Evolutionary conservation across 2,888 invertebrate species (phyloP), one percentile per base, ranked within the genome.

Genomic region (Hypena proboscidalis): DNA sequence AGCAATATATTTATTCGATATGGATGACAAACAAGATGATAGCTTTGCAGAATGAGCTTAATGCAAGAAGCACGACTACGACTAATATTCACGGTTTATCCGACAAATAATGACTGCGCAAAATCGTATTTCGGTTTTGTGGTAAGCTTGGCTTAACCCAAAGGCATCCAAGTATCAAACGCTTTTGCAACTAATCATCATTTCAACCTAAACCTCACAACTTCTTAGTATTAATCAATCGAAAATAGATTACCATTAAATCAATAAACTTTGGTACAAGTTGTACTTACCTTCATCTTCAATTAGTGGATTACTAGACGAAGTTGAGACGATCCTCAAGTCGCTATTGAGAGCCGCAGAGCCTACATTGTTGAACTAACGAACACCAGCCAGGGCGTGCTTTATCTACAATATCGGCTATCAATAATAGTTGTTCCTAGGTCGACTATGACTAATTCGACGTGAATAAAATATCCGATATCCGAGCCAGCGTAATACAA

Each of bases 361-460:
- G 57, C 52, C 47, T 57, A 58, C 22, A 53, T 57, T 48, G 57
- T 48, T 53, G 41, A 50, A 55, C 58, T 64, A 62, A 62, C 64
- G 58, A 53, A 60, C 53, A 56, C 60, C 66, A 69, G 73, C 69
- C 59, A 51, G 55, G 59, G 53, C 77, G 75, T 78, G 78, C 64
- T 48, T 60, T 79, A 79, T 77, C 79, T 67, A 48, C 54, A 44
- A 43, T 52, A 67, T 65, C 66, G 57, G 62, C 33, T 49, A 47
- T 50, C 53, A 66, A 66, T 64, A 64, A 50, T 39, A 47, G 43
- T 43, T 56, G 58, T 55, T 54, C 49, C 63, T 47, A 47, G 21
- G 15, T 39, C 25, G 44, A 38, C 53, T 60, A 52, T 57, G 51
- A 60, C 51, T 62, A 63, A 56, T 58, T 53, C 35, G 13, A 15